phyloP scores from a whole-genome alignment of 2,113 vertebrate species.

The Triplophysa tibetana region DNA sequence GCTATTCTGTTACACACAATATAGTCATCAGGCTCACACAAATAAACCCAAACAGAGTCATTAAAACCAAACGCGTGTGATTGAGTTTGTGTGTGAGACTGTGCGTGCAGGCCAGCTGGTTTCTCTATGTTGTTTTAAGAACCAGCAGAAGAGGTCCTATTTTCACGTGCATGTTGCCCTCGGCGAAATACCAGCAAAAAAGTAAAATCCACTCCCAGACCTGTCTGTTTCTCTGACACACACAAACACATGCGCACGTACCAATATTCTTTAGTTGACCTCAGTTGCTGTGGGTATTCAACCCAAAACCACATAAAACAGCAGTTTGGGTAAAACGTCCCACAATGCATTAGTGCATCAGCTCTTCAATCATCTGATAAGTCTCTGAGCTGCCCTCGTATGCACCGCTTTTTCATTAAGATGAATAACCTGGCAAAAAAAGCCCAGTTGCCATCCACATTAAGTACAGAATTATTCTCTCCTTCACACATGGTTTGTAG shows the following conservation, averaged over 20 bases:
- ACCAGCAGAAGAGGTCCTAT: neutral
- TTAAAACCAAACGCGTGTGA: slow-evolving; percentile 29
- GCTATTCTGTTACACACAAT: slow-evolving; percentile 44
- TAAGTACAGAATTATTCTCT: neutral
- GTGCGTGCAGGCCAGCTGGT: neutral
- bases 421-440: slow-evolving; percentile 20
- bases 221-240: neutral
- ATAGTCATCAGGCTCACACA: slow-evolving; percentile 14
- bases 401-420: neutral
- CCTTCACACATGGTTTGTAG: neutral
- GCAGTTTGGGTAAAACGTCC: slow-evolving; percentile 11
- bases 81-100: neutral
- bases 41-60: slow-evolving; percentile 29
- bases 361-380: slow-evolving; percentile 7
- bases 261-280: neutral
- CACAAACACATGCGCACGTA: slow-evolving; percentile 13
- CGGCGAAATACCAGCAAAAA: slow-evolving; percentile 20
- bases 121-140: slow-evolving; percentile 1
- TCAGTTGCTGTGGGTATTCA: slow-evolving; percentile 6
- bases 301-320: slow-evolving; percentile 3
- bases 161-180: neutral
- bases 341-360: neutral
- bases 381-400: neutral
- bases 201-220: slow-evolving; percentile 7
- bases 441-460: neutral